A percentile compares a stretch with the other conserved stretches of the same genome.
These are phyloP conservation scores for Thalassarche chlororhynchos DNA, from an alignment of 2,113 vertebrate species.

Conservation along the genomic window DNA sequence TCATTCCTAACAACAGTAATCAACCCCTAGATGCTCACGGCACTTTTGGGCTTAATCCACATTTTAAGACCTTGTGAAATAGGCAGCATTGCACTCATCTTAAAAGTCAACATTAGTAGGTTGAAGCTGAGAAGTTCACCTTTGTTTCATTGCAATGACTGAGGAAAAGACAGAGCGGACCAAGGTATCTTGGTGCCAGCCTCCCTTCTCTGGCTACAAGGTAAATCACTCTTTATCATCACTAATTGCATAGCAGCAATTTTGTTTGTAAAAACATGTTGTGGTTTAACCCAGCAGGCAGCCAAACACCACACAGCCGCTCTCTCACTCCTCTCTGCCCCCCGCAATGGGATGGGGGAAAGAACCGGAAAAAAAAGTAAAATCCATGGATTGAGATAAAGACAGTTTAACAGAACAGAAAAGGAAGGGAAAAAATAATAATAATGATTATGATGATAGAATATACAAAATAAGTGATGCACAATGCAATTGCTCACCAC, in stretches of 20 bases:
- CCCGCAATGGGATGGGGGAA: too few relatives aligned
- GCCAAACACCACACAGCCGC: too few relatives aligned
- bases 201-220: neutral
- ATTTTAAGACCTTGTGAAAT: neutral
- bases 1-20: neutral
- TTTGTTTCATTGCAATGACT: neutral
- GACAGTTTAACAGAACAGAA: too few relatives aligned
- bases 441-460: too few relatives aligned
- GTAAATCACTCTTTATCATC: neutral
- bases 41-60: neutral
- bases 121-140: neutral
- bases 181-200: neutral
- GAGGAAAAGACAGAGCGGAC: neutral
- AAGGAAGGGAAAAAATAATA: too few relatives aligned
- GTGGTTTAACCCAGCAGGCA: too few relatives aligned
- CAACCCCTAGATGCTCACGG: fast-evolving
- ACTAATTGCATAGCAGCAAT: neutral
- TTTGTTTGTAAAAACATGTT: neutral
- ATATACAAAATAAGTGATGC: too few relatives aligned
- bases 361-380: too few relatives aligned
- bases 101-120: neutral
- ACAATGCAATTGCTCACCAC: too few relatives aligned
- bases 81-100: neutral
- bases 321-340: too few relatives aligned
- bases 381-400: too few relatives aligned